Base-by-base conservation (phyloP, 2,113 vertebrate species). In the Chamaea fasciata region DNA sequence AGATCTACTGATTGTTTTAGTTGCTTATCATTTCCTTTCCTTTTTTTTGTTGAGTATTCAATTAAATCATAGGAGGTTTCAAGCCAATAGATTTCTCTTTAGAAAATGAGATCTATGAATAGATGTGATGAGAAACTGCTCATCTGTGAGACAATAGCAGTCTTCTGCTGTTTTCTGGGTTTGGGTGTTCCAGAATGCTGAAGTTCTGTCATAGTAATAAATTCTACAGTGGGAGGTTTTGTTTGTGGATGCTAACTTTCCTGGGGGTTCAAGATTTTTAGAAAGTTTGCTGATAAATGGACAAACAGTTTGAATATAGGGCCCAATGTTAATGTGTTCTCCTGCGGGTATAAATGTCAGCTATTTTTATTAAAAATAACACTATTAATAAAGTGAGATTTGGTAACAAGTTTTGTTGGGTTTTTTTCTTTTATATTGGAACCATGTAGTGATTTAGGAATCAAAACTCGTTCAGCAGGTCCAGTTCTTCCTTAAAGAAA, bases 371-470 rank as follows among this genome's bases (percentile, higher is more conserved):
- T 78, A 63, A 57, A 89, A 91, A 18, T 37, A 41, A 3, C 5
- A 26, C 41, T 75, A 55, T 19, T 63, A 70, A 3, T 52, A 82
- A 82, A 52, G 7, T 39, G 13, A 67, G 12, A 7, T 60, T 47
- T 46, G 17, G 4, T 31, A 55, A 24, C 9, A 22, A 9, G 24
- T 53, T 52, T 52, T 30, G 8, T 16, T 35, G 1, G 0, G 6
- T 46, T 14, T n/a, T 39, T 62, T 47, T 4, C 24, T 88, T 80
- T 13, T 8, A 7, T 81, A 19, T 15, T 67, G 19, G 47, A 89
- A 47, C 10, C 0, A 0, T 41, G 6, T 49, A 30, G 22, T 47
- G 35, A 46, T 85, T 69, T 1, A 76, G 44, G 57, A 70, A 67
- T 62, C 53, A 64, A 37, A 63, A 63, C 14, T 59, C 18, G 4